phyloP scores from a whole-genome alignment of 2,888 invertebrate genomes.

The Conus canariensis region DNA sequence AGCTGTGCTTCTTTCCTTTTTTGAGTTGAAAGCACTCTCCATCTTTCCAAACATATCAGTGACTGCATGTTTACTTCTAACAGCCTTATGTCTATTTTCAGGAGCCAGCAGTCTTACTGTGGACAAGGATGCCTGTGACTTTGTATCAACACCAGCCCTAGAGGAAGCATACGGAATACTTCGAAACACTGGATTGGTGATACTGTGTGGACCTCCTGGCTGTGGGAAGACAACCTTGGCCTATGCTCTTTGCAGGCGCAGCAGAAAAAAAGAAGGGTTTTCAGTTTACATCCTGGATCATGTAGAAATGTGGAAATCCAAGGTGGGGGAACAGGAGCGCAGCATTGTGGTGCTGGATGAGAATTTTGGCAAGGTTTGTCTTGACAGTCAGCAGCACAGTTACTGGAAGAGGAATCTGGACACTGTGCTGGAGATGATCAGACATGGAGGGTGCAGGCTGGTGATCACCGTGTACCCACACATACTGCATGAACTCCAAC shows the following conservation, averaged over 20 bases:
- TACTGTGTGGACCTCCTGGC: conserved; percentile 7
- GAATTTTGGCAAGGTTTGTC: background rate
- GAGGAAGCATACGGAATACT: background rate
- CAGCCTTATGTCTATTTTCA: background rate
- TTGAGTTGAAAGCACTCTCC: too few species aligned
- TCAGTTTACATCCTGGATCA: background rate
- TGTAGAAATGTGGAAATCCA: background rate
- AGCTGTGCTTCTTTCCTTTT: too few species aligned
- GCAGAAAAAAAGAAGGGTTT: background rate
- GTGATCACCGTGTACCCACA: conserved; percentile 2
- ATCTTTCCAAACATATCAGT: too few species aligned
- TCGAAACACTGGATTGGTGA: background rate
- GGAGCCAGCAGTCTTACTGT: background rate
- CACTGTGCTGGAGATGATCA: background rate
- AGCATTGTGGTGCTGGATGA: background rate
- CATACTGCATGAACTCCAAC: background rate
- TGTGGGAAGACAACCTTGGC: background rate
- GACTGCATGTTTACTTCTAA: too few species aligned
- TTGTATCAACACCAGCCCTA: background rate
- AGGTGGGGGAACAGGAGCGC: background rate
- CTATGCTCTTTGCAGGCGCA: background rate
- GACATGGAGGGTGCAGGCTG: background rate
- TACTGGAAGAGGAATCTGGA: background rate
- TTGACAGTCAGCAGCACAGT: background rate
- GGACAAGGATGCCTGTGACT: background rate